Percentiles rank a stretch among this genome's conserved stretches.
Conservation (phyloP, 2,888 invertebrate species). For the Dromius quadrimaculatus region DNA sequence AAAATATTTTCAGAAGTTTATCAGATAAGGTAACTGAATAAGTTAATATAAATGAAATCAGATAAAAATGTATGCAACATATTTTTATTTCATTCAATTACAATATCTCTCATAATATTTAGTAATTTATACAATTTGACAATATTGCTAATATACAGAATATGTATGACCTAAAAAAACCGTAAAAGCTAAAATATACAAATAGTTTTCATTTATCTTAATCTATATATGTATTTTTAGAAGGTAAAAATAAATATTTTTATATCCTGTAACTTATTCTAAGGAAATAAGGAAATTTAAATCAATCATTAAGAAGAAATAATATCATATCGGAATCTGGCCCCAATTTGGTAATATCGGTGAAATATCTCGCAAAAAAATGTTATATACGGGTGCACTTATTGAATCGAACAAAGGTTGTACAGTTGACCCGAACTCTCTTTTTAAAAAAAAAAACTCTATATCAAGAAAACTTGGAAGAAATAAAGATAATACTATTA, state of each 20-base stretch:
- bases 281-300: constrained; percentile 12
- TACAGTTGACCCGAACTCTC: no score
- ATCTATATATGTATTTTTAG: neutral
- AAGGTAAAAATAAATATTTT: constrained; percentile 12
- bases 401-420: no score
- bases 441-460: no score
- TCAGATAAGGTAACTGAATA: no score
- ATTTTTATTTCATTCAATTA: no score
- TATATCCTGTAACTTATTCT: constrained; percentile 9
- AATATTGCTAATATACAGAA: constrained; percentile 45
- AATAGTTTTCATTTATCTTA: constrained; percentile 7
- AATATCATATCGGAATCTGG: constrained; percentile 23
- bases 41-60: no score
- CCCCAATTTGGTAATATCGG: constrained; percentile 6
- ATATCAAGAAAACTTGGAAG: neutral
- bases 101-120: no score
- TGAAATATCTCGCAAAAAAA: no score
- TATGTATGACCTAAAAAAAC: constrained; percentile 25
- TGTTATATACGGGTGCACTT: no score
- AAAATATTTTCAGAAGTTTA: no score
- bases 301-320: constrained; percentile 10
- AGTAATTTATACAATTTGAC: no score
- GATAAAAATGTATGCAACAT: no score
- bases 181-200: constrained; percentile 32
- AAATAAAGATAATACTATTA: neutral